Conservation (phyloP, 2,888 invertebrate genomes). For the Polymixis flavicincta region DNA sequence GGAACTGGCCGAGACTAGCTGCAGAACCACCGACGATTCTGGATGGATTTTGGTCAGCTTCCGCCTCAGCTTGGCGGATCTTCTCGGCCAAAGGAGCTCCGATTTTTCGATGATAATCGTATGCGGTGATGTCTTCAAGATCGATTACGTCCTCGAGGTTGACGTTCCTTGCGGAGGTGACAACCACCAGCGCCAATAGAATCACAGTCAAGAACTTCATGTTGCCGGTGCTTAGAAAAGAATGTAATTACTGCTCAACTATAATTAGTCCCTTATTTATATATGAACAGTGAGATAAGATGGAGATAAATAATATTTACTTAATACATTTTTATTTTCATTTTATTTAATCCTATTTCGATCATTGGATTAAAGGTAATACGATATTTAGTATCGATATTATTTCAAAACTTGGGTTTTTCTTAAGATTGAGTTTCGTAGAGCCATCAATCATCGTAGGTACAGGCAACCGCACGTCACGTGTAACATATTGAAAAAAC, state of each 20-base stretch:
- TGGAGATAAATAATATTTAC: too few species aligned
- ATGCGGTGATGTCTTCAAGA: constrained; percentile 60
- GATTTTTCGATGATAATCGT: constrained; percentile 61
- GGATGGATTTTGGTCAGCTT: constrained; percentile 30
- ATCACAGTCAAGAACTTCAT: constrained; percentile 53
- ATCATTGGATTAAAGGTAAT: neutral
- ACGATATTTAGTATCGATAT: neutral
- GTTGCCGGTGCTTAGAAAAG: constrained; percentile 8
- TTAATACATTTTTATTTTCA: too few species aligned
- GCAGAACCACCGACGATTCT: constrained; percentile 67
- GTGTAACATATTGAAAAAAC: neutral
- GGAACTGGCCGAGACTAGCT: constrained; percentile 59
- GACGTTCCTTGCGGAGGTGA: constrained; percentile 47
- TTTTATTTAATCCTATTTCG: neutral
- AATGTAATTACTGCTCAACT: neutral
- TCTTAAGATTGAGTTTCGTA: neutral
- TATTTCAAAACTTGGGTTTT: neutral
- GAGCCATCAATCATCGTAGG: neutral
- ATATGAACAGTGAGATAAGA: too few species aligned
- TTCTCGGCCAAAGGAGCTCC: constrained; percentile 64
- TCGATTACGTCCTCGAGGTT: constrained; percentile 48
- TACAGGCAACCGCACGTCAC: too few species aligned
- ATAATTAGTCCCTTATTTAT: constrained; percentile 33
- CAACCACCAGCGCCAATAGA: constrained; percentile 56
- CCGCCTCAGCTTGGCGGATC: constrained; percentile 60